phyloP scores from a whole-genome alignment of 2,113 vertebrate genomes.

The Nesoenas mayeri region DNA sequence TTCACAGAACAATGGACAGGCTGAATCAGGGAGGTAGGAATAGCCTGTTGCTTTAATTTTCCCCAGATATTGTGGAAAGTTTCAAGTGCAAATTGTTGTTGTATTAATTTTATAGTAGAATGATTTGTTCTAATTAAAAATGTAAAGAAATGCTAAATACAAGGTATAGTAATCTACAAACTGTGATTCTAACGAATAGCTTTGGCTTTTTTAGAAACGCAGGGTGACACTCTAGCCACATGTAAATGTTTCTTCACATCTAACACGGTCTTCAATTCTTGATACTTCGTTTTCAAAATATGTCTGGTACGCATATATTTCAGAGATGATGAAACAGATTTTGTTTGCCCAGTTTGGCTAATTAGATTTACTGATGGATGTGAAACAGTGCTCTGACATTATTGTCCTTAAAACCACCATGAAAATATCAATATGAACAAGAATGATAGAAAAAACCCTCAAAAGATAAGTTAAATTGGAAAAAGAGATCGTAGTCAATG shows the following conservation, averaged over 20 bases:
- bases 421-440: background rate
- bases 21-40: conserved; percentile 78
- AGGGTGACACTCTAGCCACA: background rate
- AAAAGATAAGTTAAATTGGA: background rate
- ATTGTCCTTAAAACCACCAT: background rate
- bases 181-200: background rate
- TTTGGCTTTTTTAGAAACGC: background rate
- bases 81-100: background rate
- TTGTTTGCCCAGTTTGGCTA: background rate
- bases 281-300: background rate
- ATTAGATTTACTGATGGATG: background rate
- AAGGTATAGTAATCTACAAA: background rate
- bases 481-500: background rate
- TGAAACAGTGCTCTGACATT: background rate
- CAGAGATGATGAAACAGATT: background rate
- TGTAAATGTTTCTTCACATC: conserved; percentile 28
- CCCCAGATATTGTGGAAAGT: background rate
- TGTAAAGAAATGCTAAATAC: background rate
- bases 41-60: conserved; percentile 42
- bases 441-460: background rate
- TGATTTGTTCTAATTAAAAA: background rate
- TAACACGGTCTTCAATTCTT: background rate
- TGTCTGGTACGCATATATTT: background rate
- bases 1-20: conserved; percentile 76
- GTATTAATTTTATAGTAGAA: background rate